Evolutionary conservation across 2,113 vertebrate species (phyloP).

Genomic region (Atherinomorus stipes): DNA sequence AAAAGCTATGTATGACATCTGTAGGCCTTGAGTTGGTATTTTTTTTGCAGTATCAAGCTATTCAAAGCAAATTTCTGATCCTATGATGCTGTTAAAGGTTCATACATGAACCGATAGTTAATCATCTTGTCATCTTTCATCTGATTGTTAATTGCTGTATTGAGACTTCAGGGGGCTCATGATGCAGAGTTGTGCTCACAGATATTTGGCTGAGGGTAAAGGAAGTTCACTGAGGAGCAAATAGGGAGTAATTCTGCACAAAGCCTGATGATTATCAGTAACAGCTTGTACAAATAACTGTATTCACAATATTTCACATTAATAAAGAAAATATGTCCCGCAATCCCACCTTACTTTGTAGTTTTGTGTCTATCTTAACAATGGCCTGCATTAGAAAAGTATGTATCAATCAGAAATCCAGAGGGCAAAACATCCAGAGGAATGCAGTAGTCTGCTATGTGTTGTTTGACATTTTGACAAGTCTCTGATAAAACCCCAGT

Average conservation of each 20-base stretch:
- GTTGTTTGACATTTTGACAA: slow-evolving; percentile 73
- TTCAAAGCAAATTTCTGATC: too few relatives aligned
- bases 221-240: background rate
- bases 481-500: slow-evolving; percentile 67
- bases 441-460: slow-evolving; percentile 63
- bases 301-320: background rate
- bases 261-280: too few relatives aligned
- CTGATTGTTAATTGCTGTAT: background rate
- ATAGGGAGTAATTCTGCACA: too few relatives aligned
- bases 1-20: background rate
- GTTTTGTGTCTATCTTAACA: background rate
- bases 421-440: slow-evolving; percentile 31
- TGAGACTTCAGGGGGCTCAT: background rate
- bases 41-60: background rate
- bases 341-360: background rate
- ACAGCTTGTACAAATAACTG: background rate
- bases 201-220: background rate
- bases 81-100: background rate
- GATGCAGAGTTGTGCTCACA: background rate
- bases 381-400: background rate
- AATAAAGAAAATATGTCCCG: too few relatives aligned
- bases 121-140: background rate
- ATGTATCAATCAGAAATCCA: slow-evolving; percentile 13
- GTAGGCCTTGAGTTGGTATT: background rate
- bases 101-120: too few relatives aligned